These are phyloP conservation scores for Paramormyrops hopkinsi DNA, from an alignment of 2,797 vertebrate species.

Conservation along the genomic window DNA sequence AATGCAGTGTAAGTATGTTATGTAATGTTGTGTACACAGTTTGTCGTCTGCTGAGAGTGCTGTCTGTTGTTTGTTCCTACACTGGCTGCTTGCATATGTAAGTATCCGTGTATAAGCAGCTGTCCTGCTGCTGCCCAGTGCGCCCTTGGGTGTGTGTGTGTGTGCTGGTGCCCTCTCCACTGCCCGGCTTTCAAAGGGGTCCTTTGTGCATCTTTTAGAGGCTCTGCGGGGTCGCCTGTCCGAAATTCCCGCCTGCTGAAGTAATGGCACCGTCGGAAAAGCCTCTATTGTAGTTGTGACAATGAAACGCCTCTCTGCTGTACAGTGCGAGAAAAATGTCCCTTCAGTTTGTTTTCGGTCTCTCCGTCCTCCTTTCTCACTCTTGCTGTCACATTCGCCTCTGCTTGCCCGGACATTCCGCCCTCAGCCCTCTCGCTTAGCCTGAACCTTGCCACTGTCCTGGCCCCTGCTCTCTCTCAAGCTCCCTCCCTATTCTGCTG, in stretches of 20 bases:
- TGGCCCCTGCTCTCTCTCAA: slow-evolving; percentile 42
- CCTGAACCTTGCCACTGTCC: slow-evolving; percentile 33
- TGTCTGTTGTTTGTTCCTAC: neutral
- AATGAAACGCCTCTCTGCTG: slow-evolving; percentile 72
- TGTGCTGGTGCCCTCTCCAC: slow-evolving; percentile 47
- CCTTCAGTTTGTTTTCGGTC: slow-evolving; percentile 66
- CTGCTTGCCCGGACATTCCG: slow-evolving; percentile 68
- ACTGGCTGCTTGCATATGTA: slow-evolving; percentile 41
- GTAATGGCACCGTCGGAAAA: slow-evolving; percentile 81
- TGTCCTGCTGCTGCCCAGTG: slow-evolving; percentile 39
- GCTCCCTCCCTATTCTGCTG: slow-evolving; percentile 13
- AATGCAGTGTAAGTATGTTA: slow-evolving; percentile 9
- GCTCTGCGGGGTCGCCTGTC: slow-evolving; percentile 69
- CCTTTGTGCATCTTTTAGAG: slow-evolving; percentile 66
- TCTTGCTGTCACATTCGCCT: slow-evolving; percentile 69
- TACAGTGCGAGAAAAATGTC: slow-evolving; percentile 64
- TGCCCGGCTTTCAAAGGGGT: slow-evolving; percentile 64
- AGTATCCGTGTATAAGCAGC: slow-evolving; percentile 49
- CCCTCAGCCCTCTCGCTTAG: slow-evolving; percentile 59
- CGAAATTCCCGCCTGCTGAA: slow-evolving; percentile 91
- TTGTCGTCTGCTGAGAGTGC: neutral
- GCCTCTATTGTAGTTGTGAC: slow-evolving; percentile 75
- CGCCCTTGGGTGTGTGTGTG: slow-evolving; percentile 29
- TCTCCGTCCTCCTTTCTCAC: slow-evolving; percentile 61
- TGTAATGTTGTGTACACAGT: slow-evolving; percentile 16